phyloP scores from a whole-genome alignment of 2,888 invertebrate species.

The Caenorhabditis imperialis region DNA sequence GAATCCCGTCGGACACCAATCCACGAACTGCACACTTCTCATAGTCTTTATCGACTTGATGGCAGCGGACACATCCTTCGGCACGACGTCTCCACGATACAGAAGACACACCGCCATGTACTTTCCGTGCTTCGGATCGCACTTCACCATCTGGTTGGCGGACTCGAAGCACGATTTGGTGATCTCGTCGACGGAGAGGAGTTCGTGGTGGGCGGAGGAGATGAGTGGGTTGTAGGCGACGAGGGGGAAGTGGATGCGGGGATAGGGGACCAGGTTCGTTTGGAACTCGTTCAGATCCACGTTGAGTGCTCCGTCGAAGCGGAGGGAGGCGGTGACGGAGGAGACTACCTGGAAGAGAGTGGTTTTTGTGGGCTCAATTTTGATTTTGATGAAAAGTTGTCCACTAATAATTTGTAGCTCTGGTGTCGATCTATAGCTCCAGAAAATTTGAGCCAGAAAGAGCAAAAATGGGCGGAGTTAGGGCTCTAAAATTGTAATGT shows the following conservation, averaged over 20 bases:
- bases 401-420: no score
- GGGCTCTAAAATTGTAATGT: no score
- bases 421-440: no score
- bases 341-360: conserved; percentile 85
- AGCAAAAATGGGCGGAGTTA: no score
- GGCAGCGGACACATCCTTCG: conserved; percentile 92
- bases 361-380: no score
- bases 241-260: conserved; percentile 90
- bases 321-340: conserved; percentile 91
- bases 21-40: conserved; percentile 85
- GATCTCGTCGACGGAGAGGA: conserved; percentile 83
- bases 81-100: conserved; percentile 89
- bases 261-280: conserved; percentile 84
- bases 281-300: conserved; percentile 89
- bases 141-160: conserved; percentile 90
- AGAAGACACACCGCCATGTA: conserved; percentile 80
- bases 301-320: conserved; percentile 91
- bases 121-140: conserved; percentile 84
- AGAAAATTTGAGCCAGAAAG: no score
- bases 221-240: conserved; percentile 81
- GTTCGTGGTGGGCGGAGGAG: conserved; percentile 67
- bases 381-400: no score
- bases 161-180: conserved; percentile 92
- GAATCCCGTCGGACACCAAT: conserved; percentile 81
- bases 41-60: conserved; percentile 96